These are phyloP conservation scores for Papilio machaon DNA, from an alignment of 1,140 invertebrate species.

Conservation along the genomic window DNA sequence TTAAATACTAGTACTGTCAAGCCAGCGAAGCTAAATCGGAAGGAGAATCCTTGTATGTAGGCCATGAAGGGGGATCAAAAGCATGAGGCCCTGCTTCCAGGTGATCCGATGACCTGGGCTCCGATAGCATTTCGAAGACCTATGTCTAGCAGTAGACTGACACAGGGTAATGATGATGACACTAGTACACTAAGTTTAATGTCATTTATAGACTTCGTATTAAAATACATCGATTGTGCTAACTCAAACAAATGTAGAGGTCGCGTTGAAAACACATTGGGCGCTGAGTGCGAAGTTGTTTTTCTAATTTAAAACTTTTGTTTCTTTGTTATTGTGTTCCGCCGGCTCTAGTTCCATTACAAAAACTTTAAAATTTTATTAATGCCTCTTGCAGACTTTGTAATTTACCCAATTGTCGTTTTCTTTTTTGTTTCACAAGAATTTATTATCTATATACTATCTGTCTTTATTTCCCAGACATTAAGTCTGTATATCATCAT, in stretches of 20 bases:
- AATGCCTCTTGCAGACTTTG: not conserved
- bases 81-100: no score
- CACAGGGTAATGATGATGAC: no score
- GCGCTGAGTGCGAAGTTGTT: conserved; percentile 1
- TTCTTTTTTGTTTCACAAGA: not conserved
- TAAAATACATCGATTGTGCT: not conserved
- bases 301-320: conserved; percentile 25
- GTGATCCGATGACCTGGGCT: no score
- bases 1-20: no score
- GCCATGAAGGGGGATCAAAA: no score
- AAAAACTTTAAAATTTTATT: conserved; percentile 24
- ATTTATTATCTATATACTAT: not conserved
- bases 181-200: not conserved
- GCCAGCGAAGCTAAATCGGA: no score
- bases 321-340: not conserved
- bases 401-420: not conserved
- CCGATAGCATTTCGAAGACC: no score
- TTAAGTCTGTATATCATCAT: not conserved
- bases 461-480: not conserved
- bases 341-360: conserved; percentile 10
- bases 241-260: not conserved
- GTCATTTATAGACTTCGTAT: not conserved
- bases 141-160: no score
- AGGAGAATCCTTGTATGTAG: no score
- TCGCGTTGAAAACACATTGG: not conserved